Evolutionary conservation across 2,113 vertebrate species (phyloP).

Genomic region (Argyrosomus japonicus): DNA sequence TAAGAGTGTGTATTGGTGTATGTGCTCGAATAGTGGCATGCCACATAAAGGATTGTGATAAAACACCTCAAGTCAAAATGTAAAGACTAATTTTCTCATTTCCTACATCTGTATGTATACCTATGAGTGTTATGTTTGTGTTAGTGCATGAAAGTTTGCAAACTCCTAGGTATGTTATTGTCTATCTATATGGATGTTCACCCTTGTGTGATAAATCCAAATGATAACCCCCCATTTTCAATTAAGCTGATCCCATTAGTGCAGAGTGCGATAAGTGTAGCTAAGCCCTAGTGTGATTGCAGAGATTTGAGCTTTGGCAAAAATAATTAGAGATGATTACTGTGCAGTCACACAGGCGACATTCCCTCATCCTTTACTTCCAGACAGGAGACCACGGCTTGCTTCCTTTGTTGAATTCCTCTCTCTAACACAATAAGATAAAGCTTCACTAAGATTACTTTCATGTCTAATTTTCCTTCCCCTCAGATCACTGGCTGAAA

Average conservation of each 20-base stretch:
- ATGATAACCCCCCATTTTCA: conserved; percentile 52
- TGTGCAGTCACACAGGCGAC: conserved; percentile 39
- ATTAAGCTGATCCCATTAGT: conserved; percentile 61
- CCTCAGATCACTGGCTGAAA: conserved; percentile 17
- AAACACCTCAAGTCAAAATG: neutral
- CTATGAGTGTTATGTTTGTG: neutral
- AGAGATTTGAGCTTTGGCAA: conserved; percentile 54
- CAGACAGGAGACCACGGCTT: conserved; percentile 16
- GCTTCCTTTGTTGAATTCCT: conserved; percentile 44
- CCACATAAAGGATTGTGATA: neutral
- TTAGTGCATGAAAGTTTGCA: neutral
- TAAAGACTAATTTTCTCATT: neutral
- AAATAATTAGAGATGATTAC: conserved; percentile 68
- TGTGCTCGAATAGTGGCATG: neutral
- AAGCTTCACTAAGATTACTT: conserved; percentile 46
- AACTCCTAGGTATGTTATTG: neutral
- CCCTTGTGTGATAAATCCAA: conserved; percentile 39
- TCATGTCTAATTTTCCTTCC: conserved; percentile 37
- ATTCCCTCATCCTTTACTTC: conserved; percentile 54
- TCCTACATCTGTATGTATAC: neutral
- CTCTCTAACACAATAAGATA: conserved; percentile 40
- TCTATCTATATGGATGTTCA: conserved; percentile 2
- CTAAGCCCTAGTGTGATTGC: conserved; percentile 53
- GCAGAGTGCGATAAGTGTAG: conserved; percentile 58
- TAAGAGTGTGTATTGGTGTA: neutral